These are phyloP conservation scores for Saccostrea cuccullata DNA, from an alignment of 1,140 invertebrate species.

Conservation along the genomic window DNA sequence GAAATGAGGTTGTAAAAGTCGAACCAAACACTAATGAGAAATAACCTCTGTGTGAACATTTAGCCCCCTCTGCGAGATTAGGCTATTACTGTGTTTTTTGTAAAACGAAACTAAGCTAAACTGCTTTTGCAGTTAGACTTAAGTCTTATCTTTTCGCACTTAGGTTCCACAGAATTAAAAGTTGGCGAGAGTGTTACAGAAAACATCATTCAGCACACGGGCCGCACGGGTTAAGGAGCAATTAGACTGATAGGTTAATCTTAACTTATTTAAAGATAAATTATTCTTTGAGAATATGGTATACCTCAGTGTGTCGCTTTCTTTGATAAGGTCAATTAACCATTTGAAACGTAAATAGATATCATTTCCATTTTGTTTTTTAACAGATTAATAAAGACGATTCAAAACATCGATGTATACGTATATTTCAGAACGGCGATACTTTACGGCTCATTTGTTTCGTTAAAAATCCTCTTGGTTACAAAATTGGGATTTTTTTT, in stretches of 20 bases:
- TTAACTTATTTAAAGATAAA: neutral
- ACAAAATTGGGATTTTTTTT: no score
- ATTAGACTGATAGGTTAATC: slow-evolving; percentile 1
- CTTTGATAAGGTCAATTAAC: no score
- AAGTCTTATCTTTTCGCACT: neutral
- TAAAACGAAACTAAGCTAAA: neutral
- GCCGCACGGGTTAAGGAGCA: neutral
- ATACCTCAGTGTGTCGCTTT: neutral
- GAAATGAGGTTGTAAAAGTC: neutral
- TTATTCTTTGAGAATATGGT: neutral
- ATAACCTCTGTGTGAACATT: neutral
- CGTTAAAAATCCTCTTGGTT: no score
- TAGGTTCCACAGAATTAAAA: neutral
- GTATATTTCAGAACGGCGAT: no score
- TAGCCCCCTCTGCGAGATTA: neutral
- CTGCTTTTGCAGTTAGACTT: neutral
- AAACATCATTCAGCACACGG: neutral
- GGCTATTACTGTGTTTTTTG: slow-evolving; percentile 5
- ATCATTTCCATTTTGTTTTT: no score
- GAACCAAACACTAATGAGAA: neutral
- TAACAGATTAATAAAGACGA: no score
- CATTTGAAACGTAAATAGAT: no score
- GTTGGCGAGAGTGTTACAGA: neutral
- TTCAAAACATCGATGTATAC: no score
- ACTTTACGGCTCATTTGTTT: no score